Evolutionary conservation across 2,797 vertebrate species (phyloP), one percentile per base, ranked within the genome.

Genomic region (Lacerta viridis): DNA sequence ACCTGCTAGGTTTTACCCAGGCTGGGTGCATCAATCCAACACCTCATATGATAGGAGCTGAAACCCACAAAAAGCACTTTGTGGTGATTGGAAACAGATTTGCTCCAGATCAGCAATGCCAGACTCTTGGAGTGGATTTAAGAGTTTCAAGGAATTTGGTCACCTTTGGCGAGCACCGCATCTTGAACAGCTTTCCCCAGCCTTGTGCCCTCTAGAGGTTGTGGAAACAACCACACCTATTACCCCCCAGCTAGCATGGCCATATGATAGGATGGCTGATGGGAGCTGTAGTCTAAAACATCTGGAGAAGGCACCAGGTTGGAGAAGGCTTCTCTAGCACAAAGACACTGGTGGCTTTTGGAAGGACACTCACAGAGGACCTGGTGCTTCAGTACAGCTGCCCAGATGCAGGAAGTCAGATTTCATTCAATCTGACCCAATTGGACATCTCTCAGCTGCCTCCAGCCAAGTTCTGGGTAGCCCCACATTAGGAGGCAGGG

Each of bases 61-160:
- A 88, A 43, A 29, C 61, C 87, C 74, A 64, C 4, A 46, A 89
- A 85, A 93, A 91, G 89, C 91, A 68, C 93, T 91, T 68, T 0
- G 66, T 7, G 80, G 83, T 84, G 89, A 93, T 92, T 91, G 90
- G 90, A 94, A 91, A 88, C 93, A 93, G 89, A 87, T 86, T 75
- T 90, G 87, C 88, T 87, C 89, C 93, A 90, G 89, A 69, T 86
- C 93, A 85, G 88, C 90, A 61, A 89, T 39, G 50, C 89, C 78
- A 93, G 93, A 86, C 90, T 93, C 93, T 88, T 27, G 93, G 85
- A 94, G 94, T 93, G 90, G 0, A 89, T 93, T 91, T 92, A 93
- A 93, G 90, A 92, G 79, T 94, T 94, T 94, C 91, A 88, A 92
- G 93, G 92, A 90, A 94, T 89, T 80, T 87, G 89, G 90, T 89